Evolutionary conservation across 92 coral and sea anemone species (phyloP).

Genomic region (Heteractis magnifica): DNA sequence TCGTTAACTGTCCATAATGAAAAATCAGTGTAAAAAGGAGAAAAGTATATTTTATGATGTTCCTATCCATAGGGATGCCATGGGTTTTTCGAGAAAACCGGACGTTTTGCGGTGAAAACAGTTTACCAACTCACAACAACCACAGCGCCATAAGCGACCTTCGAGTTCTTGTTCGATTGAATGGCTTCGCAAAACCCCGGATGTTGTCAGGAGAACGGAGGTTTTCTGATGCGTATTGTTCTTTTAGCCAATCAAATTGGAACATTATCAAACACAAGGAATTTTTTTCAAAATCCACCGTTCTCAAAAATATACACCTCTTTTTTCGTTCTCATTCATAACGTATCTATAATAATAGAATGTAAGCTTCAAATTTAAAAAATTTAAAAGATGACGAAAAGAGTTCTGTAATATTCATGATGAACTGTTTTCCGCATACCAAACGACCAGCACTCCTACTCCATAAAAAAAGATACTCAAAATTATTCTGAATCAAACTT

Average conservation of each 20-base stretch:
- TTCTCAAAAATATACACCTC: not conserved
- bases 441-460: not conserved
- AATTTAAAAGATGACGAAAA: not conserved
- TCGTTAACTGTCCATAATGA: slow-evolving; percentile 68
- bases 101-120: slow-evolving; percentile 31
- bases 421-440: not conserved
- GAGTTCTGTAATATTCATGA: not conserved
- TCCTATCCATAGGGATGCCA: slow-evolving; percentile 83
- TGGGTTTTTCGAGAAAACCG: slow-evolving; percentile 51
- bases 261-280: not conserved
- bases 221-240: slow-evolving; percentile 46
- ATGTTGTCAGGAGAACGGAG: slow-evolving; percentile 55
- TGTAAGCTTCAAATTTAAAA: not conserved
- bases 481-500: not conserved
- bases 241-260: slow-evolving; percentile 49
- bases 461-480: not conserved
- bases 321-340: not conserved
- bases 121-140: slow-evolving; percentile 32
- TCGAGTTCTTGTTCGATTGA: slow-evolving; percentile 36
- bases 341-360: not conserved
- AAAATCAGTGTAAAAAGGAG: slow-evolving; percentile 45
- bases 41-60: slow-evolving; percentile 51
- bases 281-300: not conserved
- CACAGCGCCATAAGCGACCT: slow-evolving; percentile 47
- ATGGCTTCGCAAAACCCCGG: slow-evolving; percentile 49